Evolutionary conservation across 2,888 invertebrate genomes (phyloP), one percentile per base, ranked within the genome.

Genomic region (Tenthredo amoena): DNA sequence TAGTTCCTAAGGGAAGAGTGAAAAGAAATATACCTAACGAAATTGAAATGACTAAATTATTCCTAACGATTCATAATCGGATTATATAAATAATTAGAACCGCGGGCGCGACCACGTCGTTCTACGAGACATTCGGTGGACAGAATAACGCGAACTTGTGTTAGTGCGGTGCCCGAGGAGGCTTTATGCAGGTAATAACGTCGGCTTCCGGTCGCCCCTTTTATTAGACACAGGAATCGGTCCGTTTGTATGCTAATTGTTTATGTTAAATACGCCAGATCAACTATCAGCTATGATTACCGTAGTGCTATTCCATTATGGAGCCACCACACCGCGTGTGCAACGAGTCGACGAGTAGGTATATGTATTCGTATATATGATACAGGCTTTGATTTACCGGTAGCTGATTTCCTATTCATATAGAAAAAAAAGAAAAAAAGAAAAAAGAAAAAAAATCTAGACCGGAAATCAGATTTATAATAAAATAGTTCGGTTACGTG

Each of bases 241-340:
- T 62, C 86, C 87, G 86, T 87, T 88, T 87, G 88, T 87, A 87
- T 87, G 87, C 86, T 88, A 88, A 88, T 88, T 86, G 88, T 79
- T 87, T 86, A 84, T 86, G 87, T 87, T 88, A 86, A 88, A 85
- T 85, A 85, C 84, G 72, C 65, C 82, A 86, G 87, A 87, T 87
- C 85, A 85, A 86, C 86, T 87, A 87, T 87, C 86, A 81, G 40
- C 26, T 58, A 81, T 58, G 83, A 83, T 83, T 68, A 68, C 68
- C 47, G 68, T 55, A 55, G 26, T 55, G 50, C 55, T 77, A 77
- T 55, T 55, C 77, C 55, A 31, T 77, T 55, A 77, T 31, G 77
- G 55, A 77, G 47, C 55, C 43, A n/a, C 40, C 40, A 21, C 76
- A 76, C 47, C 43, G n/a, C 76, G 31, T 37, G 18, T 34, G n/a